A percentile compares a stretch with the other conserved stretches of the same genome.
These are phyloP conservation scores for Trichacis sp. DNA, from an alignment of 2,888 invertebrate genomes.

Conservation along the genomic window DNA sequence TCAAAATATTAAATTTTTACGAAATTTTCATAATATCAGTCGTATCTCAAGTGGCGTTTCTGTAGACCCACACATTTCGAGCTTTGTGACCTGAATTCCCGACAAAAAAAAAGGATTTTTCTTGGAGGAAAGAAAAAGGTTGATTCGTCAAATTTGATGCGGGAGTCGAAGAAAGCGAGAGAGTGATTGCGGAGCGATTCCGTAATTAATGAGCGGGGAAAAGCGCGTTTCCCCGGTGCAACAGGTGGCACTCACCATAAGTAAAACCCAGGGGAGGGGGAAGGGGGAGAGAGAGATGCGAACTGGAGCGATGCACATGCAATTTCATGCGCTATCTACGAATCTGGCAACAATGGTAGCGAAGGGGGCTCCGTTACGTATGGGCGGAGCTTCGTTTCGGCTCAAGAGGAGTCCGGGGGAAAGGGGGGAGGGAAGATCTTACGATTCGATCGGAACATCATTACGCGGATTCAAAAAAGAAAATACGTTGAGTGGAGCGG, in stretches of 20 bases:
- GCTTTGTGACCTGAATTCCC: too few species aligned
- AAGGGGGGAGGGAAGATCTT: conserved; percentile 40
- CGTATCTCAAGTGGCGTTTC: too few species aligned
- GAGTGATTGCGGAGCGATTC: too few species aligned
- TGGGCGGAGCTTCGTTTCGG: conserved; percentile 49
- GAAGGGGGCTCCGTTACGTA: conserved; percentile 47
- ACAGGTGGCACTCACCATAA: conserved; percentile 31
- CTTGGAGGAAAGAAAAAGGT: neutral
- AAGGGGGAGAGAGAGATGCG: conserved; percentile 4
- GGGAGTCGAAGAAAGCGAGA: too few species aligned
- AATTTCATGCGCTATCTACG: conserved; percentile 36
- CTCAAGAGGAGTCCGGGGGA: conserved; percentile 24
- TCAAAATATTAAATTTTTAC: too few species aligned
- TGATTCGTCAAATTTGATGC: too few species aligned
- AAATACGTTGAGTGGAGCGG: conserved; percentile 40
- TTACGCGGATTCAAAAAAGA: conserved; percentile 38
- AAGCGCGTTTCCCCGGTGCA: conserved; percentile 24
- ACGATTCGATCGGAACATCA: conserved; percentile 43
- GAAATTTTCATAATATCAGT: too few species aligned
- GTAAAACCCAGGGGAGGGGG: conserved; percentile 17
- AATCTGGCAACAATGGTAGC: conserved; percentile 53
- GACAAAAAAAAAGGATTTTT: too few species aligned
- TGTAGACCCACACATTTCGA: too few species aligned
- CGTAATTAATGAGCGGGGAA: neutral
- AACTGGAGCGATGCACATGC: conserved; percentile 37